A percentile compares a stretch with the other conserved stretches of the same genome.
These are phyloP conservation scores for Oncorhynchus keta DNA, from an alignment of 2,113 vertebrate genomes.

Conservation along the genomic window DNA sequence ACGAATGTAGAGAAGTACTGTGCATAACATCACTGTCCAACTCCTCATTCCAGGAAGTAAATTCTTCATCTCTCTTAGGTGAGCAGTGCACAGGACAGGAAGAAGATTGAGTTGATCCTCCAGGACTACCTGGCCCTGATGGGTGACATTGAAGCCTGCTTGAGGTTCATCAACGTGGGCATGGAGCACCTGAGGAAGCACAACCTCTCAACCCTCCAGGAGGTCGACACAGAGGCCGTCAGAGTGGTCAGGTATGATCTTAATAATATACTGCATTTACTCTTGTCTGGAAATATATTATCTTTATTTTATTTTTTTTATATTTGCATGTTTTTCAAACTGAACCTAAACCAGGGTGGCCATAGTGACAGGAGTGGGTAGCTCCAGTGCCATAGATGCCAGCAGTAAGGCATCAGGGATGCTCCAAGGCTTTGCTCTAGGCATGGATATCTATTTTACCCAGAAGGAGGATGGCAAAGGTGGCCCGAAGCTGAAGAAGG, in stretches of 20 bases:
- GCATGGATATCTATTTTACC: constrained; percentile 41
- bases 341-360: neutral
- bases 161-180: constrained; percentile 31
- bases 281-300: too few species aligned
- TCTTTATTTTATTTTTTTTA: too few species aligned
- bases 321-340: too few species aligned
- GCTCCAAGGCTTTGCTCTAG: constrained; percentile 30
- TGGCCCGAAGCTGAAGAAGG: constrained; percentile 29
- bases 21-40: too few species aligned
- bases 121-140: neutral
- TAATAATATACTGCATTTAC: too few species aligned
- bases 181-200: constrained; percentile 21
- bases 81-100: constrained; percentile 24
- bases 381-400: neutral
- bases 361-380: rapidly evolving
- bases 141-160: constrained; percentile 15
- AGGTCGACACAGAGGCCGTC: rapidly evolving
- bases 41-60: too few species aligned
- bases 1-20: neutral
- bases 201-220: neutral
- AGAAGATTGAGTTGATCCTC: constrained; percentile 40
- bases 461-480: constrained; percentile 23
- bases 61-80: constrained; percentile 22
- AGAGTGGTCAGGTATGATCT: too few species aligned
- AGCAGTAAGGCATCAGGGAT: neutral